A percentile compares a stretch with the other conserved stretches of the same genome.
phyloP scores from a whole-genome alignment of 2,888 invertebrate genomes.

The Andrena flavipes region DNA sequence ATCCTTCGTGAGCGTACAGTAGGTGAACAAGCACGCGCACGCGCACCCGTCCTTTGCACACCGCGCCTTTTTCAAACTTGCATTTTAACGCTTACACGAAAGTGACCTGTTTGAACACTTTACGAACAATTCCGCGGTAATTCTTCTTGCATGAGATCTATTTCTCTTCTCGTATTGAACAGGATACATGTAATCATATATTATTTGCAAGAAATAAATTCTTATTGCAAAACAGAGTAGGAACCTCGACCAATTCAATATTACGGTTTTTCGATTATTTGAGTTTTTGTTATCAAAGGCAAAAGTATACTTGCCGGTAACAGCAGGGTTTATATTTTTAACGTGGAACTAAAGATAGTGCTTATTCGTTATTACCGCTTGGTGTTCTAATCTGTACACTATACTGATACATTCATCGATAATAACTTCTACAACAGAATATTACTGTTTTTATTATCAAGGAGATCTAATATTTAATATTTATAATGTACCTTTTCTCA shows the following conservation, averaged over 20 bases:
- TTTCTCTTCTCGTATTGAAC: not conserved
- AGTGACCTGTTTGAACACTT: conserved; percentile 7
- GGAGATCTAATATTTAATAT: too few relatives aligned
- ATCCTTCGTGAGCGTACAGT: conserved; percentile 55
- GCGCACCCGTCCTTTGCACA: not conserved
- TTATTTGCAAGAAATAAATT: conserved; percentile 3
- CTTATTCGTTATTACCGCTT: not conserved
- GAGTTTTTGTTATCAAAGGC: not conserved
- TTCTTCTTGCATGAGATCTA: conserved; percentile 2
- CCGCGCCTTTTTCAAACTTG: conserved; percentile 8
- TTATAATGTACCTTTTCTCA: too few relatives aligned
- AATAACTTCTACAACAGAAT: not conserved
- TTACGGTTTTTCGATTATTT: not conserved
- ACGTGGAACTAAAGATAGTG: not conserved
- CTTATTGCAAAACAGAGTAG: conserved; percentile 17
- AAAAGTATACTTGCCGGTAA: conserved; percentile 3
- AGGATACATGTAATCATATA: conserved; percentile 18
- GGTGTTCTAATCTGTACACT: not conserved
- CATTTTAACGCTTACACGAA: not conserved
- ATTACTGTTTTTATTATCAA: not conserved
- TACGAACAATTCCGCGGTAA: conserved; percentile 11
- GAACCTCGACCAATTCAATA: not conserved
- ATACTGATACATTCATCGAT: not conserved
- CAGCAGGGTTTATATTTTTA: not conserved
- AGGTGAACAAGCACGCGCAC: conserved; percentile 51